phyloP scores from a whole-genome alignment of 1,140 invertebrate genomes.

The Magallana ariakensis region DNA sequence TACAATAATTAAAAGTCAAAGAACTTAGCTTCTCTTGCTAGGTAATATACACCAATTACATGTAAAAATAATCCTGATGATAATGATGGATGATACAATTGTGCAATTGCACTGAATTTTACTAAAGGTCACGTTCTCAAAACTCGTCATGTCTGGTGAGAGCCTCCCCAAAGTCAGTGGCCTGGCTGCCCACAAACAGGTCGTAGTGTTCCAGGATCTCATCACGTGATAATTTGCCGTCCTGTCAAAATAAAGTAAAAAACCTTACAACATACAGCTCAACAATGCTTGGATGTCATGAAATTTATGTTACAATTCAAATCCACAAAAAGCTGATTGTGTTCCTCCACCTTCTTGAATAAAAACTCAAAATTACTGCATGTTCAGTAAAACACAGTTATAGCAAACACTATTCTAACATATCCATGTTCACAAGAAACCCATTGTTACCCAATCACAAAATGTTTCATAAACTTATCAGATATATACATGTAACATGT shows the following conservation, averaged over 20 bases:
- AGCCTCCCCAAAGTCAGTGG: conserved; percentile 98
- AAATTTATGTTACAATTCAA: no score
- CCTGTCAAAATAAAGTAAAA: conserved; percentile 78
- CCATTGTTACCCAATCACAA: no score
- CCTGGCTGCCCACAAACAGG: conserved; percentile 98
- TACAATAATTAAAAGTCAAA: no score
- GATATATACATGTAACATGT: neutral
- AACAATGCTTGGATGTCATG: no score
- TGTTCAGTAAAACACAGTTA: no score
- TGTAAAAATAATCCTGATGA: neutral
- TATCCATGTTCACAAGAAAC: no score
- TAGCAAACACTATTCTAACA: no score
- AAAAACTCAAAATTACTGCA: no score
- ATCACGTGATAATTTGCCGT: conserved; percentile 92
- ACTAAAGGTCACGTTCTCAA: conserved; percentile 58
- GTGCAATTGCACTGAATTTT: neutral
- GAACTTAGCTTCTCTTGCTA: neutral
- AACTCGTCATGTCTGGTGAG: conserved; percentile 91
- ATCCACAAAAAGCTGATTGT: no score
- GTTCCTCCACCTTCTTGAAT: no score
- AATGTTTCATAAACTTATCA: neutral
- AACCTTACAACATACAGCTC: neutral
- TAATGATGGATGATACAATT: neutral
- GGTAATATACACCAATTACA: conserved; percentile 3
- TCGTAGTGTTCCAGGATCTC: conserved; percentile 98